phyloP scores from a whole-genome alignment of 2,797 vertebrate species.

The Acipenser transmontanus region DNA sequence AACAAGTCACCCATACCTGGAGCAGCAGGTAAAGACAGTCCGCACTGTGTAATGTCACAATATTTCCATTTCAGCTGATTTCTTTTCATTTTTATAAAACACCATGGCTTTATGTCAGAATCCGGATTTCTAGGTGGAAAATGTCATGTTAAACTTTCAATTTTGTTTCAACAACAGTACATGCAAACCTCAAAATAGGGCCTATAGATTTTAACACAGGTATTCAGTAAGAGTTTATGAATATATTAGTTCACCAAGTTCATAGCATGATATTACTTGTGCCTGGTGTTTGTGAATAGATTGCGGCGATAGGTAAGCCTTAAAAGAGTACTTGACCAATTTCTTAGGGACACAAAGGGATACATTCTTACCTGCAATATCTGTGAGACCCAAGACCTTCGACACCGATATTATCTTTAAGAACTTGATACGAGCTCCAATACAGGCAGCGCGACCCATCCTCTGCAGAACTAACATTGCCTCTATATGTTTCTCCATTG shows the following conservation, averaged over 20 bases:
- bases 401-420: conserved; percentile 37
- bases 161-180: too few species aligned
- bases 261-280: background rate
- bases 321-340: too few species aligned
- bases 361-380: conserved; percentile 55
- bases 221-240: background rate
- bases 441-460: conserved; percentile 53
- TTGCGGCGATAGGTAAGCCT: too few species aligned
- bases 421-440: conserved; percentile 64
- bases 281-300: too few species aligned
- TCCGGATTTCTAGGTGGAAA: conserved; percentile 59
- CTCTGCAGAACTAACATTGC: conserved; percentile 54
- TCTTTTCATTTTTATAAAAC: conserved; percentile 47
- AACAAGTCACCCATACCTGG: too few species aligned
- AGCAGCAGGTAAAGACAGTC: too few species aligned
- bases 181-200: too few species aligned
- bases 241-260: background rate
- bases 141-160: too few species aligned
- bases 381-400: conserved; percentile 61
- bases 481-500: conserved; percentile 59
- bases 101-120: conserved; percentile 61
- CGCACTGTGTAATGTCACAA: conserved; percentile 51
- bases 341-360: too few species aligned
- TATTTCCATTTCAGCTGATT: conserved; percentile 51
- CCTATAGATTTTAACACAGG: background rate